Evolutionary conservation across 2,113 vertebrate genomes (phyloP).

Genomic region (Callorhinus ursinus): DNA sequence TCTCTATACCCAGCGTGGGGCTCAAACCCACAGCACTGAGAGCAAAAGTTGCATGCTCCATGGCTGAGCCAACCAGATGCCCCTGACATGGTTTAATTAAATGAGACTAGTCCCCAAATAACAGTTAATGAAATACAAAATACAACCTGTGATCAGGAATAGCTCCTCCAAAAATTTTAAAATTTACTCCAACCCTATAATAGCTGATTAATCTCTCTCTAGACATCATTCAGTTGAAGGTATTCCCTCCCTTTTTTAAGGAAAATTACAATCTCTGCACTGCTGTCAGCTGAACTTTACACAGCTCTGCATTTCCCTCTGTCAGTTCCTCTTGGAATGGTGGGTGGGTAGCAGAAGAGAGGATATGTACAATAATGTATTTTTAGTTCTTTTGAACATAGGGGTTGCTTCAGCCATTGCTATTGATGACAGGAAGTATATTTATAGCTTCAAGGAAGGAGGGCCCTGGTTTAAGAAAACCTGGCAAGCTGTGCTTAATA

Average conservation of each 20-base stretch:
- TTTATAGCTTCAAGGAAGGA: constrained; percentile 70
- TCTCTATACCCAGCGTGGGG: neutral
- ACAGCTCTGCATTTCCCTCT: constrained; percentile 59
- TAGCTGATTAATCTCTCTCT: constrained; percentile 26
- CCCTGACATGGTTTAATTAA: constrained; percentile 46
- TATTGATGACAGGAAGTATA: constrained; percentile 73
- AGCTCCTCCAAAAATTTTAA: constrained; percentile 19
- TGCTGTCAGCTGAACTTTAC: constrained; percentile 55
- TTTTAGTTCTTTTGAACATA: constrained; percentile 79
- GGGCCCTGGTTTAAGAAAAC: constrained; percentile 57
- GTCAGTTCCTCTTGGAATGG: constrained; percentile 66
- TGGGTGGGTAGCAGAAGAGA: constrained; percentile 67
- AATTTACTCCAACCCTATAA: constrained; percentile 23
- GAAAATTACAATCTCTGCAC: constrained; percentile 39
- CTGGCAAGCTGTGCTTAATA: constrained; percentile 33
- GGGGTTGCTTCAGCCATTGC: constrained; percentile 61
- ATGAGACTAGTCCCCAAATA: neutral
- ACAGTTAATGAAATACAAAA: constrained; percentile 25
- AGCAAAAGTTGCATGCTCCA: neutral
- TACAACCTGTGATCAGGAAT: constrained; percentile 24
- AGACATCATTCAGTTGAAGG: neutral
- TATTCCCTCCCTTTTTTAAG: neutral
- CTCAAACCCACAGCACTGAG: neutral
- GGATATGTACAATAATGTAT: constrained; percentile 76
- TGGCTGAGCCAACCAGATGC: neutral